These are phyloP conservation scores for Eupeodes latifasciatus DNA, from an alignment of 2,888 invertebrate species.

Conservation along the genomic window DNA sequence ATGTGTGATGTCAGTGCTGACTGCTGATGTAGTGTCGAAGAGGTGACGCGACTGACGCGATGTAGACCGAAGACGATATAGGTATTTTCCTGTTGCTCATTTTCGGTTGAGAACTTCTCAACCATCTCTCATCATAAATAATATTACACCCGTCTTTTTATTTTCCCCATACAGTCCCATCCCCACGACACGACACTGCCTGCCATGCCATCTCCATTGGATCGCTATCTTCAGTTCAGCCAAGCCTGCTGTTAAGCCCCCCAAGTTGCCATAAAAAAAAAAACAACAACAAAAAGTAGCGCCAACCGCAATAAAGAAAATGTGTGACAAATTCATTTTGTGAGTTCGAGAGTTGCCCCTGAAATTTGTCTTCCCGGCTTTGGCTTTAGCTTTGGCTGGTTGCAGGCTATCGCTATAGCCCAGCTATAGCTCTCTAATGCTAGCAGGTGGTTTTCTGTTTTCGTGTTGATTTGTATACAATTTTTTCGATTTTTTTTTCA, in stretches of 20 bases:
- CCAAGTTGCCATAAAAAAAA: not conserved
- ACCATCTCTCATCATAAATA: constrained; percentile 13
- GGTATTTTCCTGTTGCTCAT: not conserved
- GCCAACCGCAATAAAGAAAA: constrained; percentile 22
- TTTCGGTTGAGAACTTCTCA: not conserved
- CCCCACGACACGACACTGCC: too few relatives aligned
- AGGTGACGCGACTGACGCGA: not conserved
- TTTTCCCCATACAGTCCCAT: not conserved
- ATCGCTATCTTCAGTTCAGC: not conserved
- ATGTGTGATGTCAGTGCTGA: not conserved
- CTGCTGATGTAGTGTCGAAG: not conserved
- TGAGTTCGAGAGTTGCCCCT: constrained; percentile 55
- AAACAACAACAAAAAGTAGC: not conserved
- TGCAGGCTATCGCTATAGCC: not conserved
- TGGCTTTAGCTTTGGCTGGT: constrained; percentile 18
- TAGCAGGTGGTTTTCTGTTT: constrained; percentile 60
- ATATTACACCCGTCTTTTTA: not conserved
- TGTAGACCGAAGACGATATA: not conserved
- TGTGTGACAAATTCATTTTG: constrained; percentile 31
- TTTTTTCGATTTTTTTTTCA: not conserved
- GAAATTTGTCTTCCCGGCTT: constrained; percentile 66
- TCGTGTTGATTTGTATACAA: constrained; percentile 15
- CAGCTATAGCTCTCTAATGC: constrained; percentile 20
- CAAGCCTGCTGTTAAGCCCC: constrained; percentile 27
- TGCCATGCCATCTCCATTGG: not conserved